Base-by-base conservation (phyloP, 2,888 invertebrate genomes). In the Beris morrisii region DNA sequence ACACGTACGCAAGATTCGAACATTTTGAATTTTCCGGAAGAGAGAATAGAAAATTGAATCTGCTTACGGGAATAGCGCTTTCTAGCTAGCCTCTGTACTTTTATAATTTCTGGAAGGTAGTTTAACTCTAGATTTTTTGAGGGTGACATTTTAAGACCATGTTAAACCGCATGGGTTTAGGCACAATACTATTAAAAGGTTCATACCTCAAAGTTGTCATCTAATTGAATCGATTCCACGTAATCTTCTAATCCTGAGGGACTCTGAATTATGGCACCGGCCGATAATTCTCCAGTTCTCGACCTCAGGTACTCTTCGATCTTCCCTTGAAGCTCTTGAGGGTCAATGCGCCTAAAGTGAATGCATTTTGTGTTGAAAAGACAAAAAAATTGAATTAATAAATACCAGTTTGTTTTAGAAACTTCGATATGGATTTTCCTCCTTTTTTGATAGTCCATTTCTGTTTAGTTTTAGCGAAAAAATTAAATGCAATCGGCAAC, bases 221-320 rank as follows among this genome's bases (percentile, higher is more conserved):
- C 64, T 4, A 54, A 11, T 44, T 53, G 44, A 13, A 64, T 64
- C 12, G 28, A 54, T 44, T 64, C 64, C 12, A 64, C 54, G 44
- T 52, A 64, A 11, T 54, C 53, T 7, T 64, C 54, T 3, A 64
- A 38, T 44, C 45, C 54, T 1, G 1, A 1, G 3, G 64, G 54
- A 30, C 28, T 45, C 22, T 28, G 12, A 9, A 61, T 4, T 15
- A 12, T 28, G 12, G 28, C 6, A 30, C 46, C 5, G n/a, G 30
- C 30, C 5, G 5, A 9, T n/a, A 59, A 11, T 6, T 59, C 32
- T n/a, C 4, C 4, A 38, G 38, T 22, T 6, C 9, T 11, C 4
- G 44, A 22, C 7, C 4, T 7, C 6, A 61, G 9, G 22, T 32
- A 50, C 1, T 15, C 30, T 11, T 13, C 5, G 6, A 61, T 50